phyloP scores from a whole-genome alignment of 2,888 invertebrate genomes.

The Lingula anatina region DNA sequence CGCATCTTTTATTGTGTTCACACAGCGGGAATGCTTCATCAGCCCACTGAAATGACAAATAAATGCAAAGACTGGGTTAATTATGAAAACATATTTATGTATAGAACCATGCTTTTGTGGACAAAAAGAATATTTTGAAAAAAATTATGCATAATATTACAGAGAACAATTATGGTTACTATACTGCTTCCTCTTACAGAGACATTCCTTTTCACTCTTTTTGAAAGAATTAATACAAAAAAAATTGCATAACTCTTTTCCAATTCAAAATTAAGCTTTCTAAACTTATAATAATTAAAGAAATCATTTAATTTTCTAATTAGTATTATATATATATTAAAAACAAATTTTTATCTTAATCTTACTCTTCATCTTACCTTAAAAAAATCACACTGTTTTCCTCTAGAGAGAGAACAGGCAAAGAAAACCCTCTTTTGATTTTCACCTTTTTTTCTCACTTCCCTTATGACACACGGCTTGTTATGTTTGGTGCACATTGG shows the following conservation, averaged over 20 bases:
- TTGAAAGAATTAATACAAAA: too few species aligned
- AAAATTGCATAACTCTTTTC: too few species aligned
- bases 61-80: background rate
- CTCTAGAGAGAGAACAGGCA: slow-evolving; percentile 16
- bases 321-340: too few species aligned
- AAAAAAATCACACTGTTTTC: slow-evolving; percentile 26
- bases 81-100: background rate
- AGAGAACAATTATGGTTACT: too few species aligned
- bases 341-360: too few species aligned
- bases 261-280: too few species aligned
- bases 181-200: too few species aligned
- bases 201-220: too few species aligned
- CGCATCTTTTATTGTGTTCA: slow-evolving; percentile 27
- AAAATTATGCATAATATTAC: too few species aligned
- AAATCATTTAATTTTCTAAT: too few species aligned
- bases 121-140: background rate
- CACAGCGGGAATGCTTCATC: slow-evolving; percentile 30
- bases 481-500: slow-evolving; percentile 26
- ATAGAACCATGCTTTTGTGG: too few species aligned
- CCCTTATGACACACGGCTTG: slow-evolving; percentile 18
- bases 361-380: slow-evolving; percentile 18
- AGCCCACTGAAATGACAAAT: slow-evolving; percentile 28
- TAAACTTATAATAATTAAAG: too few species aligned
- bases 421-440: slow-evolving; percentile 31
- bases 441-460: slow-evolving; percentile 25